A percentile compares a stretch with the other conserved stretches of the same genome.
These are phyloP conservation scores for Leptodactylus fallax DNA, from an alignment of 2,797 vertebrate genomes.

Conservation along the genomic window DNA sequence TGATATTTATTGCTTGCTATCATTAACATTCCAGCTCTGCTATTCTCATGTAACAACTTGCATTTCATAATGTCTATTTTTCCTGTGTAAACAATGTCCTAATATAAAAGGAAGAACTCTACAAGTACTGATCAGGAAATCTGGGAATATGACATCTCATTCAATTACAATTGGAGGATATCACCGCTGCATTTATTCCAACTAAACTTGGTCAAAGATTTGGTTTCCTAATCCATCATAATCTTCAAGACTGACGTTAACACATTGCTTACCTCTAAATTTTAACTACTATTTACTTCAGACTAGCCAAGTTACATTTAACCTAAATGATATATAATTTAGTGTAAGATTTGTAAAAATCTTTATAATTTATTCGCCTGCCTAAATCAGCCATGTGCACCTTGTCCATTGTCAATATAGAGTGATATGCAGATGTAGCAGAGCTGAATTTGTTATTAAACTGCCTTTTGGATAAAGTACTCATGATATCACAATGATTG, in stretches of 20 bases:
- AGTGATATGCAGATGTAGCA: not conserved
- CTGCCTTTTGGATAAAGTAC: no score
- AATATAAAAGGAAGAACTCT: not conserved
- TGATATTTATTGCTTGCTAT: slow-evolving; percentile 78
- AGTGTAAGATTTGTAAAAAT: not conserved
- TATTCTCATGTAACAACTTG: slow-evolving; percentile 29
- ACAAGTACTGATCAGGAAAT: not conserved
- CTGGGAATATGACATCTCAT: not conserved
- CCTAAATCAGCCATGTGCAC: no score
- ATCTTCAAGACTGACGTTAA: not conserved
- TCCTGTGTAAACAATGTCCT: slow-evolving; percentile 28
- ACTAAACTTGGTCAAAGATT: not conserved
- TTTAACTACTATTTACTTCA: not conserved
- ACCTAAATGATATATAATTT: not conserved
- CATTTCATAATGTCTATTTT: slow-evolving; percentile 36
- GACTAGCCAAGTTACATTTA: not conserved
- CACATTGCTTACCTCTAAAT: not conserved
- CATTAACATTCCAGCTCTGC: slow-evolving; percentile 73
- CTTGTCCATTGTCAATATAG: no score
- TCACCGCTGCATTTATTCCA: not conserved
- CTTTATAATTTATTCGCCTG: no score
- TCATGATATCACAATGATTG: not conserved
- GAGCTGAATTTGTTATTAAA: not conserved
- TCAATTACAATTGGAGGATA: not conserved
- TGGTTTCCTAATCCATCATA: not conserved